A percentile compares a stretch with the other conserved stretches of the same genome.
Conservation (phyloP, 1,140 invertebrate species). For the Gonatopus flavifemur region DNA sequence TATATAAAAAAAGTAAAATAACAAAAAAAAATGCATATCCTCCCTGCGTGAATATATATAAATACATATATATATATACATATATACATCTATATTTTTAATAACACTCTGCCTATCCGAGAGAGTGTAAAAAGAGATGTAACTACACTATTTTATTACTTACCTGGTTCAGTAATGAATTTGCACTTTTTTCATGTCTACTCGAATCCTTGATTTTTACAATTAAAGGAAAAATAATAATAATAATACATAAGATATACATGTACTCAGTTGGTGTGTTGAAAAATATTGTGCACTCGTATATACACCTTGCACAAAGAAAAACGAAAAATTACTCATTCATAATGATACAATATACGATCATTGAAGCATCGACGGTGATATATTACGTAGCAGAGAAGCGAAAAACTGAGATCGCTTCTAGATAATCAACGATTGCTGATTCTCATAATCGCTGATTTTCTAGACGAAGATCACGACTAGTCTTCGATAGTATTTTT, state of each 20-base stretch:
- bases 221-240: conserved; percentile 1
- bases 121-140: too few species aligned
- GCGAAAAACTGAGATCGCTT: conserved; percentile 17
- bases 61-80: too few species aligned
- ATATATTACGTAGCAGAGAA: conserved; percentile 29
- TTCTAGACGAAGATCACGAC: conserved; percentile 24
- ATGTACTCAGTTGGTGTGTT: not conserved
- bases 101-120: too few species aligned
- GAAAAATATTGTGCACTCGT: conserved; percentile 7
- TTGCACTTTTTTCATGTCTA: too few species aligned
- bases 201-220: too few species aligned
- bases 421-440: conserved; percentile 16
- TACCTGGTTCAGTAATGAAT: too few species aligned
- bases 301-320: conserved; percentile 4
- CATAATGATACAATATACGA: too few species aligned
- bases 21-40: too few species aligned
- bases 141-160: too few species aligned
- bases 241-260: not conserved
- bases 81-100: too few species aligned
- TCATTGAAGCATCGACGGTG: conserved; percentile 35
- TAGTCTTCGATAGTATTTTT: conserved; percentile 43
- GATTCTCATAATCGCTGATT: conserved; percentile 14
- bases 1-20: too few species aligned
- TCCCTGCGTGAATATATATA: too few species aligned
- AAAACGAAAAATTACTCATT: conserved; percentile 12